Evolutionary conservation across 2,888 invertebrate genomes (phyloP), one percentile per base, ranked within the genome.

Genomic region (Sympetrum striolatum): DNA sequence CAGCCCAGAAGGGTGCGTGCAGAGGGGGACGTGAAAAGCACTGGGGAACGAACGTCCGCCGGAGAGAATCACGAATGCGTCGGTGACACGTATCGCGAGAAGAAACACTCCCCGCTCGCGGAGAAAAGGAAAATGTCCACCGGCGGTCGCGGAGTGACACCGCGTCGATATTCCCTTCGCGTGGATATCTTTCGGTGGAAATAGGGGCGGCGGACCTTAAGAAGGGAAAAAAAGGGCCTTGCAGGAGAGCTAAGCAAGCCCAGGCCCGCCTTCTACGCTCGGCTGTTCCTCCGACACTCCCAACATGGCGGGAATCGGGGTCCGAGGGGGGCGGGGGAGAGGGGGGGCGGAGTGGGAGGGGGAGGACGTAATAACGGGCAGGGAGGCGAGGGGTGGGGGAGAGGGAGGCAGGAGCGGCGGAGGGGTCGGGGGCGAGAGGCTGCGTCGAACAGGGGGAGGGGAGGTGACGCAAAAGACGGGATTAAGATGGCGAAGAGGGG

Each of bases 241-340:
- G 82, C 86, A 86, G 86, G 58, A 58, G 86, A 86, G 58, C 58
- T 25, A 18, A 31, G 53, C 82, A 53, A 37, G 35, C 12, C 60
- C 31, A 60, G 14, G 73, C 73, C 73, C 31, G 73, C 73, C 60
- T 60, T 58, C 37, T 64, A 37, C 60, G 37, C 86, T 86, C 86
- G 86, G 86, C 58, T 60, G 86, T 60, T 31, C 86, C 86, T 64
- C 86, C 86, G 86, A 86, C 86, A 86, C 86, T 86, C 86, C 86
- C 86, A 86, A 86, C 86, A 86, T 86, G 86, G 86, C 86, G 86
- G 86, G 86, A 86, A 86, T 86, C 58, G 37, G 86, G 86, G 86
- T 37, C n/a, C 5, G 39, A n/a, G 37, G 64, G 25, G n/a, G 31
- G 58, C 14, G 58, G 25, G 25, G 25, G 58, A 31, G 53, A 31